Evolutionary conservation across 2,797 vertebrate genomes (phyloP).

Genomic region (Eulemur rubriventer): DNA sequence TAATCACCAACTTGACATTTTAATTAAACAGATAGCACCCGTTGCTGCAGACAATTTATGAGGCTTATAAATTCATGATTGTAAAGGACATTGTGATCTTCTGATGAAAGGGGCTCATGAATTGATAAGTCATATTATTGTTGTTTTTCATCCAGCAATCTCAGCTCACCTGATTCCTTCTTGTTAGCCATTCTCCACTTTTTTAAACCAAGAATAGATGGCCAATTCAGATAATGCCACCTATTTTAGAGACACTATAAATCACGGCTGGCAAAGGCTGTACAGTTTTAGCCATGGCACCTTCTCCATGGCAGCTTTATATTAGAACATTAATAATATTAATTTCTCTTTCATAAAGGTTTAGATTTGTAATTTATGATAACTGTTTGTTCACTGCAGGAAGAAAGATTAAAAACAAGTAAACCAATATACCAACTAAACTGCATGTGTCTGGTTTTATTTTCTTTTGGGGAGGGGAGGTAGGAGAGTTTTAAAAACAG

Average conservation of each 20-base stretch:
- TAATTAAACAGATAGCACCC: conserved; percentile 66
- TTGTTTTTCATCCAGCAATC: not conserved
- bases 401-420: conserved; percentile 83
- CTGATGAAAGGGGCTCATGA: conserved; percentile 9
- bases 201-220: conserved; percentile 54
- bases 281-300: not conserved
- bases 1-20: conserved; percentile 56
- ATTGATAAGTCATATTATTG: conserved; percentile 27
- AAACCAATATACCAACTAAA: conserved; percentile 71
- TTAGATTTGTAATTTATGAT: conserved; percentile 83
- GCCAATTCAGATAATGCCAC: conserved; percentile 50
- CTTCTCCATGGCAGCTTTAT: conserved; percentile 79
- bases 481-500: not conserved
- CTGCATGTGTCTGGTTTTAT: conserved; percentile 8
- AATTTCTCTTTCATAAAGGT: conserved; percentile 82
- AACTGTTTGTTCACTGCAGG: conserved; percentile 79
- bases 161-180: conserved; percentile 8
- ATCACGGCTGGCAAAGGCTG: conserved; percentile 28
- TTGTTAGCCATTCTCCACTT: conserved; percentile 12
- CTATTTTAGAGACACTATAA: conserved; percentile 69
- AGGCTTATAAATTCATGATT: conserved; percentile 46
- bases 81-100: conserved; percentile 19
- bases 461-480: not conserved
- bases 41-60: not conserved
- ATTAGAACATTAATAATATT: conserved; percentile 81